Conservation (phyloP, 64 coral and sea anemone species). For the Montipora cactus region DNA sequence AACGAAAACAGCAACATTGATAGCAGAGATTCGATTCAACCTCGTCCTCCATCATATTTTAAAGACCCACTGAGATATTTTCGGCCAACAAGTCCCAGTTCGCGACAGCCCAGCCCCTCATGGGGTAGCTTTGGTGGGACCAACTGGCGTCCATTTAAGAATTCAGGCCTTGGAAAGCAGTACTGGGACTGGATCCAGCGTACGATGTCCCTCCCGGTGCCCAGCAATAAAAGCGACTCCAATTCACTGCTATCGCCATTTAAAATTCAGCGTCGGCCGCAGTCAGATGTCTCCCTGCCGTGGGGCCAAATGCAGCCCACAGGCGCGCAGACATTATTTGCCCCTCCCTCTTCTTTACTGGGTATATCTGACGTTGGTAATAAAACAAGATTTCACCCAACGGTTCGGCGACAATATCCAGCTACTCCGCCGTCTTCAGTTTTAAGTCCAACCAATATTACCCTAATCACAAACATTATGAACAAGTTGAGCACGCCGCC, state of each 20-base stretch:
- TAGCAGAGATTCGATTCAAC: not conserved
- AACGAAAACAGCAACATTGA: not conserved
- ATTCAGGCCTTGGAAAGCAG: not conserved
- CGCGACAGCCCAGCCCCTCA: not conserved
- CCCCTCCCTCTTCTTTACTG: not conserved
- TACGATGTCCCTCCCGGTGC: not conserved
- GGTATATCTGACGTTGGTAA: not conserved
- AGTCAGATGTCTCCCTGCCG: not conserved
- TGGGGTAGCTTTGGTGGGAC: not conserved
- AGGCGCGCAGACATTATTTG: not conserved
- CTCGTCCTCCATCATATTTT: not conserved
- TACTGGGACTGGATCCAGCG: not conserved
- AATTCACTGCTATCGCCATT: not conserved
- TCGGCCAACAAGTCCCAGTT: not conserved
- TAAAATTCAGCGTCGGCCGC: not conserved
- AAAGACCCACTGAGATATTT: not conserved
- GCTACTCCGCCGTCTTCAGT: not conserved
- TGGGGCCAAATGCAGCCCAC: not conserved
- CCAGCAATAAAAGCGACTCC: not conserved
- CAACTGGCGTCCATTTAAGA: not conserved
- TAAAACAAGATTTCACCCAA: conserved; percentile 18
- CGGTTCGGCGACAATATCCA: conserved; percentile 3
- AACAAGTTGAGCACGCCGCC: conserved; percentile 12
- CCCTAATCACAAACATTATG: conserved; percentile 11
- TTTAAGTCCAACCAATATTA: not conserved